Evolutionary conservation across 2,113 vertebrate genomes (phyloP).

Genomic region (Arvicanthis niloticus): DNA sequence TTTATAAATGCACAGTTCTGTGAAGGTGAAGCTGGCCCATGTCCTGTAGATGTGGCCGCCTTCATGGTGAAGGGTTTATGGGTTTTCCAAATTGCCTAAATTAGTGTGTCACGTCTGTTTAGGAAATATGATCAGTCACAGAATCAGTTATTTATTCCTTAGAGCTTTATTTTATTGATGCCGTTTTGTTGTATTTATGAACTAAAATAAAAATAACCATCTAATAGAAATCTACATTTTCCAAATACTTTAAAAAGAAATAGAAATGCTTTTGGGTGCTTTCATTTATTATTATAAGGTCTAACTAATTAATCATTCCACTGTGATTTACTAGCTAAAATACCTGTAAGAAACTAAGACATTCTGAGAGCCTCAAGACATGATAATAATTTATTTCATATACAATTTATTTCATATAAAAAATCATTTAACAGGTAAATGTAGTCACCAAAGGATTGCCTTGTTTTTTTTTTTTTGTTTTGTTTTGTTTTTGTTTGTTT

Average conservation of each 20-base stretch:
- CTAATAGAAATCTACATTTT: slow-evolving; percentile 34
- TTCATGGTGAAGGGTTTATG: background rate
- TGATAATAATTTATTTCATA: background rate
- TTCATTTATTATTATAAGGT: background rate
- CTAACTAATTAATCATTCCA: slow-evolving; percentile 53
- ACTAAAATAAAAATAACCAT: slow-evolving; percentile 34
- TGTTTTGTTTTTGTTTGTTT: background rate
- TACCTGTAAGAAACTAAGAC: slow-evolving; percentile 14
- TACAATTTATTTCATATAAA: too few species aligned
- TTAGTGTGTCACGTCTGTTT: background rate
- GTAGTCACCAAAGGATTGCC: slow-evolving; percentile 44
- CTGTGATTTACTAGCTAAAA: background rate
- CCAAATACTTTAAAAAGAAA: slow-evolving; percentile 2
- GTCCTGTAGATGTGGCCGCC: background rate
- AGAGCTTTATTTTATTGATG: background rate
- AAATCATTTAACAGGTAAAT: slow-evolving; percentile 22
- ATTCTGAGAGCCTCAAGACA: slow-evolving; percentile 35
- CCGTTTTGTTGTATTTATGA: slow-evolving; percentile 6
- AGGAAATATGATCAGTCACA: background rate
- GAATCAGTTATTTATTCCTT: background rate
- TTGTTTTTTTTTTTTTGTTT: background rate
- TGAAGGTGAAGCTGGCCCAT: background rate
- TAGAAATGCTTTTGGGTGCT: background rate
- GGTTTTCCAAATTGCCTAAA: background rate
- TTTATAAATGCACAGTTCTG: background rate